phyloP scores from a whole-genome alignment of 1,140 invertebrate genomes.

The Limonius californicus region DNA sequence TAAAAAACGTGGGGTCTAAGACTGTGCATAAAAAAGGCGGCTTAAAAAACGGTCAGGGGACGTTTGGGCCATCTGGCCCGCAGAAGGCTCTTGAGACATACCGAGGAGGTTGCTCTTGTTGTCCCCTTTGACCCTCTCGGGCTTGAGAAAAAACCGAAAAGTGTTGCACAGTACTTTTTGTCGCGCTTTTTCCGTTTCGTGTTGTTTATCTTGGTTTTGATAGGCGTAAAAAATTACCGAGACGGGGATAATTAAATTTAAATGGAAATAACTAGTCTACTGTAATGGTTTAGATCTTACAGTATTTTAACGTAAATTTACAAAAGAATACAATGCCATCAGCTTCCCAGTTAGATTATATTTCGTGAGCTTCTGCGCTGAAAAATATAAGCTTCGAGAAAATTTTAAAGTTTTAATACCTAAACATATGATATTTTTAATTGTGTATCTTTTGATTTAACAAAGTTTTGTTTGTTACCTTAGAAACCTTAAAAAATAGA shows the following conservation, averaged over 20 bases:
- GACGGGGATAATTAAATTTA: slow-evolving; percentile 6
- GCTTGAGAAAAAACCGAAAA: slow-evolving; percentile 28
- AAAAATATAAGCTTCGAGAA: too few relatives aligned
- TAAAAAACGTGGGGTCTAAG: slow-evolving; percentile 37
- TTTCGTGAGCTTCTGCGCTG: too few relatives aligned
- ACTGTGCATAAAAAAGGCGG: slow-evolving; percentile 42
- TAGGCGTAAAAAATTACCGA: background rate
- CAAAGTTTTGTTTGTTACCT: too few relatives aligned
- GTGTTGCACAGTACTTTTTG: slow-evolving; percentile 5
- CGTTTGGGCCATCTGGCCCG: slow-evolving; percentile 42
- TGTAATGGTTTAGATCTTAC: background rate
- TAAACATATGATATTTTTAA: too few relatives aligned
- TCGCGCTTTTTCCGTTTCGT: background rate
- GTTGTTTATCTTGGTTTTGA: slow-evolving; percentile 4
- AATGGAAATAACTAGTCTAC: background rate
- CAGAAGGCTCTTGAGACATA: slow-evolving; percentile 41
- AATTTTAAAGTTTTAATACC: too few relatives aligned
- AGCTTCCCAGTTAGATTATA: too few relatives aligned
- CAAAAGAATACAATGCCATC: too few relatives aligned
- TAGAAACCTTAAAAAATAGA: too few relatives aligned
- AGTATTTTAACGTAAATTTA: background rate
- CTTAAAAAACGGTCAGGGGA: slow-evolving; percentile 46
- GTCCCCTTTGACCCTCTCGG: slow-evolving; percentile 35
- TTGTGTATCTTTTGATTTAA: too few relatives aligned
- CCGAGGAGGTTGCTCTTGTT: slow-evolving; percentile 32